phyloP scores from a whole-genome alignment of 2,113 vertebrate species.

The Pelmatolapia mariae region DNA sequence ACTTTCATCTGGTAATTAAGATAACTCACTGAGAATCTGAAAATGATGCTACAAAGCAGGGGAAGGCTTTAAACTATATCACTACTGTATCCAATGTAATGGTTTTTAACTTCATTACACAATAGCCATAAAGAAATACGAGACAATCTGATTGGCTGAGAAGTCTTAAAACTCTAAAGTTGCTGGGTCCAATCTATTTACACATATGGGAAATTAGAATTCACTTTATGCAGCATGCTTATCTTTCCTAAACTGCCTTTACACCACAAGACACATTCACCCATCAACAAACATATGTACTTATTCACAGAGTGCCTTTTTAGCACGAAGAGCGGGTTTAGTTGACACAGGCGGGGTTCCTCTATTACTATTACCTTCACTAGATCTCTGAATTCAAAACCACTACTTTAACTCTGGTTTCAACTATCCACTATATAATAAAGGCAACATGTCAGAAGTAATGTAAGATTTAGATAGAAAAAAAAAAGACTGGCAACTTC shows the following conservation, averaged over 20 bases:
- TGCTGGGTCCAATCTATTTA: neutral
- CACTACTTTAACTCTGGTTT: neutral
- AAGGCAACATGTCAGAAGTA: neutral
- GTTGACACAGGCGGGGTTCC: neutral
- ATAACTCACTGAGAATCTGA: neutral
- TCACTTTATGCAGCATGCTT: neutral
- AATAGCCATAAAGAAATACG: neutral
- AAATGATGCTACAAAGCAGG: neutral
- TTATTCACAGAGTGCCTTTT: neutral
- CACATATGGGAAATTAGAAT: neutral
- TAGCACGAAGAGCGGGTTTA: neutral
- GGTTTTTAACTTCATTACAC: neutral
- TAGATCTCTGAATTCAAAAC: neutral
- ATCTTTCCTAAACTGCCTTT: neutral
- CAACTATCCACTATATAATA: neutral
- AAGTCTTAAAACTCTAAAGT: neutral
- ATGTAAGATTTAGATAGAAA: neutral
- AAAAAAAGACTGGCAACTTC: neutral
- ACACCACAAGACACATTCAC: neutral
- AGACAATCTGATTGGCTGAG: neutral
- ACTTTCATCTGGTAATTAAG: neutral
- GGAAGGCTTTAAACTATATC: accelerated
- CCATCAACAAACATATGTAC: neutral
- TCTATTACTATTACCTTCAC: neutral
- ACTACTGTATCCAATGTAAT: neutral